phyloP scores from a whole-genome alignment of 2,888 invertebrate species.

The Watsonalla binaria region DNA sequence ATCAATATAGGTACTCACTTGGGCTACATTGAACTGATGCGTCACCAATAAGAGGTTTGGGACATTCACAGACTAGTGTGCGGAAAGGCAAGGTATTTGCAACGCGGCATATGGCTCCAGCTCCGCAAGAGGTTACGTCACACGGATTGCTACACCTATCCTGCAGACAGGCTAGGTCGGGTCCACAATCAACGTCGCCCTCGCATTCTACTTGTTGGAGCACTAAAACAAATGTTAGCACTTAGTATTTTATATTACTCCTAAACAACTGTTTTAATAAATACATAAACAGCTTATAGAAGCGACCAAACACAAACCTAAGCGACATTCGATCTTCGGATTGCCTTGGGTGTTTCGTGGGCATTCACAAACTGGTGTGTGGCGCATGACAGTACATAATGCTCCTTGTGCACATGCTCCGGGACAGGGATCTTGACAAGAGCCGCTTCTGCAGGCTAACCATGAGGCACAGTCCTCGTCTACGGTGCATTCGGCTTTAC shows the following conservation, averaged over 20 bases:
- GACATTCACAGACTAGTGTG: conserved; percentile 92
- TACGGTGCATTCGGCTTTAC: conserved; percentile 85
- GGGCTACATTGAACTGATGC: conserved; percentile 90
- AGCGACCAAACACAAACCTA: conserved; percentile 52
- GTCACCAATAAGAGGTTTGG: conserved; percentile 89
- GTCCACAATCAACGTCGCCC: conserved; percentile 91
- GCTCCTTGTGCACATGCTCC: conserved; percentile 90
- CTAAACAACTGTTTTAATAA: no score
- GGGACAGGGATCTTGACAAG: conserved; percentile 90
- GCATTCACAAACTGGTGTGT: conserved; percentile 88
- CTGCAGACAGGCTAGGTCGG: conserved; percentile 89
- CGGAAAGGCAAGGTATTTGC: conserved; percentile 91
- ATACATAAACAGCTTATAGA: neutral
- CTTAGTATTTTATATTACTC: no score
- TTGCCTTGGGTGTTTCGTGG: conserved; percentile 90
- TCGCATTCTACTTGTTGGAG: conserved; percentile 82
- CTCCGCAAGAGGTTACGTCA: conserved; percentile 86
- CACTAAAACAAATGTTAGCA: conserved; percentile 34
- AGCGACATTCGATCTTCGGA: conserved; percentile 82
- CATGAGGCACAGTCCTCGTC: conserved; percentile 89
- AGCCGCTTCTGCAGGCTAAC: conserved; percentile 87
- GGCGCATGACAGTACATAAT: conserved; percentile 86
- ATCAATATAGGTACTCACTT: conserved; percentile 77
- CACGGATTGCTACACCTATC: conserved; percentile 91
- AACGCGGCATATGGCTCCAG: conserved; percentile 89